A percentile compares a stretch with the other conserved stretches of the same genome.
Conservation (phyloP, 2,113 vertebrate species). For the Entosphenus tridentatus region DNA sequence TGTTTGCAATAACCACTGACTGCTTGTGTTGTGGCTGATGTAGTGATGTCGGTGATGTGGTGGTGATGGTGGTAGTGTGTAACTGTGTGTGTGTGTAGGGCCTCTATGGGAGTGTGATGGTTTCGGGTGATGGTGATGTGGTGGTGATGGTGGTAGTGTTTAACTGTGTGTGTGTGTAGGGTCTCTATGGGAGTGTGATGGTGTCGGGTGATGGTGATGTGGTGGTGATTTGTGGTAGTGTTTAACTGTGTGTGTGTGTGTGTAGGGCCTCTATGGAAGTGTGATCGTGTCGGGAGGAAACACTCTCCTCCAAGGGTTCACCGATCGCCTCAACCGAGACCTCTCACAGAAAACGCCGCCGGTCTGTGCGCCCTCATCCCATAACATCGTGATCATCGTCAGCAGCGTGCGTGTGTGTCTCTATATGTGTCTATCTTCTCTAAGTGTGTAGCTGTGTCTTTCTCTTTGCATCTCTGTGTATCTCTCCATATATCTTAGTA, state of each 20-base stretch:
- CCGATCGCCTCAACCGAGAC: slow-evolving; percentile 76
- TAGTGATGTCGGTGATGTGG: slow-evolving; percentile 42
- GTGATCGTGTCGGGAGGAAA: slow-evolving; percentile 93
- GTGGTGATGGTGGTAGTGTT: no score
- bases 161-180: no score
- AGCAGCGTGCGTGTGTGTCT: no score
- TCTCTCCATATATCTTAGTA: no score
- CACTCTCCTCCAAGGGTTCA: slow-evolving; percentile 90
- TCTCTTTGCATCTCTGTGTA: no score
- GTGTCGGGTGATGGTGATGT: no score
- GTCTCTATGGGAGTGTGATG: no score
- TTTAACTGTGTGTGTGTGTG: neutral
- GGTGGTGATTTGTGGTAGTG: neutral
- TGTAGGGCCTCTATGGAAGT: slow-evolving; percentile 77
- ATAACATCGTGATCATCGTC: no score
- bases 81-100: slow-evolving; percentile 26
- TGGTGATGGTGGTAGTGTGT: neutral
- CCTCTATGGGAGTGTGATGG: slow-evolving; percentile 87
- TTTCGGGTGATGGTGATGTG: slow-evolving; percentile 33
- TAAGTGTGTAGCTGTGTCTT: no score
- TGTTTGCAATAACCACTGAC: no score
- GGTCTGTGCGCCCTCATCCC: slow-evolving; percentile 22
- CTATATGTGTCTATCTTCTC: no score
- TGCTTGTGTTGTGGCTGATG: no score
- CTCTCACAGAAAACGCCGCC: slow-evolving; percentile 96